Percentiles rank a stretch among this genome's conserved stretches.
phyloP scores from a whole-genome alignment of 2,113 vertebrate species.

The Nematolebias whitei region DNA sequence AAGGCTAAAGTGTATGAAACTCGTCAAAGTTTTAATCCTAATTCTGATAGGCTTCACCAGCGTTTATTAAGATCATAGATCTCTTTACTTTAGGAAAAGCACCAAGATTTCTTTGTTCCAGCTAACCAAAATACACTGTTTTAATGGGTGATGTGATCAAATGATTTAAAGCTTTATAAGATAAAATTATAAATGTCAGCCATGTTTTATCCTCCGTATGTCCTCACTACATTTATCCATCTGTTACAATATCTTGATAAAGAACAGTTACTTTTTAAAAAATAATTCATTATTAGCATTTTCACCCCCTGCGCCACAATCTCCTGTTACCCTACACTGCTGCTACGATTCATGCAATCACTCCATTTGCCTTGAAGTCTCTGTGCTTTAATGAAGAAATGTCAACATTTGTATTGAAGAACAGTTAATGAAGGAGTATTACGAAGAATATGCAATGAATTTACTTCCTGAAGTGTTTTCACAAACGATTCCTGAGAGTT shows the following conservation, averaged over 20 bases:
- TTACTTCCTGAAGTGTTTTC: constrained; percentile 8
- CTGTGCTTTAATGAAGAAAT: constrained; percentile 23
- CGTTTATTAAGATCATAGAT: neutral
- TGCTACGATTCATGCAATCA: constrained; percentile 46
- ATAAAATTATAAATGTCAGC: constrained; percentile 8
- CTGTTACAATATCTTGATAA: neutral
- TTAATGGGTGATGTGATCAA: constrained; percentile 5
- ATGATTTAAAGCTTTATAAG: constrained; percentile 4
- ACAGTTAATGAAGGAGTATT: neutral
- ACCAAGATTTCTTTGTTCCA: constrained; percentile 25
- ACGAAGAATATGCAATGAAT: constrained; percentile 37
- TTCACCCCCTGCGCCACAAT: constrained; percentile 23
- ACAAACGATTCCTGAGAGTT: neutral
- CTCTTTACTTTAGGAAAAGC: constrained; percentile 3
- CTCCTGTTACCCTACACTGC: constrained; percentile 12
- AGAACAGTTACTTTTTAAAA: constrained; percentile 14
- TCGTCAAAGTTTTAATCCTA: constrained; percentile 17
- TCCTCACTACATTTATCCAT: neutral
- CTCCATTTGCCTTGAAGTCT: constrained; percentile 32
- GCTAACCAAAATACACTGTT: constrained; percentile 7
- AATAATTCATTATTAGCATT: neutral
- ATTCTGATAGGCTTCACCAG: constrained; percentile 26
- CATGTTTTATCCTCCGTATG: neutral
- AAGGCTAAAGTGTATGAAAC: neutral
- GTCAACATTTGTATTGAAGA: constrained; percentile 31